phyloP scores from a whole-genome alignment of 2,797 vertebrate genomes.

The Acrossocheilus fasciatus region DNA sequence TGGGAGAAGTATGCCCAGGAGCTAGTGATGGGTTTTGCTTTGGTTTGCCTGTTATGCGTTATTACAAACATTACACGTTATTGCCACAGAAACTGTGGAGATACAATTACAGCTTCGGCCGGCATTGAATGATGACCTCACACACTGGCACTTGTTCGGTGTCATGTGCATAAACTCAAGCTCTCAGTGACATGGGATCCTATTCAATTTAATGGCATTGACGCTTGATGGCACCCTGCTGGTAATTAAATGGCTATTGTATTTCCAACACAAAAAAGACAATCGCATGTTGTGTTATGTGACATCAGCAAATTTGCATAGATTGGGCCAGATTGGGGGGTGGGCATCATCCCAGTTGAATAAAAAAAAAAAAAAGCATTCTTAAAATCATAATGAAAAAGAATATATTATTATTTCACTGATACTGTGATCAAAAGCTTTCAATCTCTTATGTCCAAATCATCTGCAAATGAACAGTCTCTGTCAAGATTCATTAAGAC shows the following conservation, averaged over 20 bases:
- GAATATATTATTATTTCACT: not conserved
- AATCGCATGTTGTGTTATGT: conserved; percentile 57
- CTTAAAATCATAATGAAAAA: not conserved
- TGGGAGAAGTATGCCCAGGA: not conserved
- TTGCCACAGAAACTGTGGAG: conserved; percentile 49
- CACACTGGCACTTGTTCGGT: conserved; percentile 58
- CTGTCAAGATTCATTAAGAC: not conserved
- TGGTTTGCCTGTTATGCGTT: not conserved
- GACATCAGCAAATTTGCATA: conserved; percentile 21
- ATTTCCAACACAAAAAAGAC: conserved; percentile 43
- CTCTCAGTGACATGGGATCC: conserved; percentile 63
- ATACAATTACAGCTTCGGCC: conserved; percentile 52
- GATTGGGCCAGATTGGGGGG: conserved; percentile 54
- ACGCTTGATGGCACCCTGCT: conserved; percentile 52
- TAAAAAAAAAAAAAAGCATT: not conserved
- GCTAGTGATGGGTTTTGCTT: not conserved
- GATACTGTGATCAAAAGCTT: not conserved
- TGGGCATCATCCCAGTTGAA: conserved; percentile 30
- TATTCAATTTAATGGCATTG: conserved; percentile 63
- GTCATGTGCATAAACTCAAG: conserved; percentile 63
- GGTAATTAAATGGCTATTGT: conserved; percentile 63
- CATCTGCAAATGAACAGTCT: not conserved
- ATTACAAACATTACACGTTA: conserved; percentile 7
- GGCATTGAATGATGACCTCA: conserved; percentile 71
- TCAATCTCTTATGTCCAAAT: not conserved